Base-by-base conservation (phyloP, 2,113 vertebrate genomes). In the Aix galericulata region DNA sequence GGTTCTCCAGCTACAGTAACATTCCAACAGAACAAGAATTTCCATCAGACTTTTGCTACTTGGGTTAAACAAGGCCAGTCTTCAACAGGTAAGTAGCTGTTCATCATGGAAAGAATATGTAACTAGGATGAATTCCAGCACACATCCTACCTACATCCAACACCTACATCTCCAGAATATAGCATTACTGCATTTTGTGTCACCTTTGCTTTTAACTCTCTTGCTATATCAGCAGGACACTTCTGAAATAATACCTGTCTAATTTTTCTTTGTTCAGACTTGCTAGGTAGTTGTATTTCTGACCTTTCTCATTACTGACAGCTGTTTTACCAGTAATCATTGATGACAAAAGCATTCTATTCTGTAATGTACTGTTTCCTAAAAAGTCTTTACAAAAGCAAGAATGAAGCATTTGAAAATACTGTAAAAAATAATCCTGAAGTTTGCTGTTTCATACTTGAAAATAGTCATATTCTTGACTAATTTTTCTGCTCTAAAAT, bases 31-130 rank as follows among this genome's bases (percentile, higher is more conserved):
- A 99, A 99, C 98, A 99, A 99, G 97, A 99, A 99, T 97, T 99
- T 99, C 96, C 99, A 99, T 52, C 99, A 99, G 55, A 99, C 99
- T 11, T 99, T 99, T 94, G 99, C 99, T 42, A 99, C 99, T 9
- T 99, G 99, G 99, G 99, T 99, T 96, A 99, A 99, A 89, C 99
- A 99, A 98, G 99, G 99, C 96, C 99, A 99, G 59, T 98, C 97
- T 81, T 99, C 96, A 94, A 94, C 99, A 98, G 99, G 99, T 99
- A 97, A 97, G 97, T 26, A 34, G 11, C 48, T 4, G 1, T 53
- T 82, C 56, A 3, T 66, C 46, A 8, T 32, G 66, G 63, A 68
- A 63, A 48, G 34, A 73, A 3, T 34, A 1, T 14, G 9, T 58
- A 53, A 10, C 14, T 48, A 64, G 17, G 29, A 32, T 10, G 29